These are phyloP conservation scores for Steinernema feltiae DNA, from an alignment of 1,140 invertebrate genomes.

Conservation along the genomic window DNA sequence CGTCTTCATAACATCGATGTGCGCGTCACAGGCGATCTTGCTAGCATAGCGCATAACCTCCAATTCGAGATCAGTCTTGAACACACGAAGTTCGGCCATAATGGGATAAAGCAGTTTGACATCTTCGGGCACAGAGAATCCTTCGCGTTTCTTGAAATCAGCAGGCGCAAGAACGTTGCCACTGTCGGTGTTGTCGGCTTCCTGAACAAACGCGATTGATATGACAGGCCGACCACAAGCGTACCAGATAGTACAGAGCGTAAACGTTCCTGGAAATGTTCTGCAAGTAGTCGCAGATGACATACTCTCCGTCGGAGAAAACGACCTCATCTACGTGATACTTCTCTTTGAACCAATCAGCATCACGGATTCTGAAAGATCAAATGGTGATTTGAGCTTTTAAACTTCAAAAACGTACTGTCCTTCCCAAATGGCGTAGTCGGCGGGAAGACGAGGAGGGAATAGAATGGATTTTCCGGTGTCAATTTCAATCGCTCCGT, in stretches of 20 bases:
- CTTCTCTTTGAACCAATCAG: conserved; percentile 51
- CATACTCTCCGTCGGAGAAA: conserved; percentile 42
- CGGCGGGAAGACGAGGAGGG: conserved; percentile 44
- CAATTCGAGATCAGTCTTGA: conserved; percentile 53
- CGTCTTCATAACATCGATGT: conserved; percentile 35
- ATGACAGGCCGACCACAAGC: conserved; percentile 1
- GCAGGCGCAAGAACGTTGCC: conserved; percentile 28
- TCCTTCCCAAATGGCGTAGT: conserved; percentile 55
- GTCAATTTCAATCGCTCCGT: conserved; percentile 45
- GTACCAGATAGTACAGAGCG: conserved; percentile 29
- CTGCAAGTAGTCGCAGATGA: conserved; percentile 37
- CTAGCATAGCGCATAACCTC: conserved; percentile 38
- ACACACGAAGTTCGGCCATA: conserved; percentile 53
- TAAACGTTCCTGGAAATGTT: conserved; percentile 26
- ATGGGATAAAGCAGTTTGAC: conserved; percentile 46
- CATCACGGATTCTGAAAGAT: conserved; percentile 47
- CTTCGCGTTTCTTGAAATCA: no score
- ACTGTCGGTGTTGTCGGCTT: conserved; percentile 39
- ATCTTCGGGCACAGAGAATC: no score
- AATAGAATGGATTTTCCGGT: conserved; percentile 47
- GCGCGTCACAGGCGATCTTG: conserved; percentile 35
- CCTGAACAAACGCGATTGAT: conserved; percentile 42
- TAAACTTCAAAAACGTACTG: conserved; percentile 31
- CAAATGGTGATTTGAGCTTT: conserved; percentile 17
- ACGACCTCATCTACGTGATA: conserved; percentile 54